Evolutionary conservation across 2,888 invertebrate genomes (phyloP).

Genomic region (Lasioglossum calceatum): DNA sequence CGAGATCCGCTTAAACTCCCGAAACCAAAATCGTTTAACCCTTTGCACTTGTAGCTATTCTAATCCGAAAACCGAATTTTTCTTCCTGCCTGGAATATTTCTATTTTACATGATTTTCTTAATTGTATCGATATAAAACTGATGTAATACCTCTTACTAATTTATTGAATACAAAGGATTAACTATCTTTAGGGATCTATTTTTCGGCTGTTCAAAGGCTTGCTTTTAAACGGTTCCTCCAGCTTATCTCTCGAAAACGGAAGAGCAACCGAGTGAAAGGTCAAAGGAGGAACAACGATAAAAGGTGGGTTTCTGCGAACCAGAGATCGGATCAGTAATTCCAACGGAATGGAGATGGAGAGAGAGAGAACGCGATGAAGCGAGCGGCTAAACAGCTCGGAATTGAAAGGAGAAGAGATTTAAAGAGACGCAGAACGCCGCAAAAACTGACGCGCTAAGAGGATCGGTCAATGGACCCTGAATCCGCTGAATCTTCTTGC

Average conservation of each 20-base stretch:
- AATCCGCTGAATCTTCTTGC: constrained; percentile 45
- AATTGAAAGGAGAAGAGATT: constrained; percentile 45
- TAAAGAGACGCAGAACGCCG: constrained; percentile 28
- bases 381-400: constrained; percentile 26
- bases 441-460: constrained; percentile 52
- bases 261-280: constrained; percentile 14
- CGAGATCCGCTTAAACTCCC: background rate
- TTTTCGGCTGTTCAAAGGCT: constrained; percentile 11
- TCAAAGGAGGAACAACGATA: constrained; percentile 18
- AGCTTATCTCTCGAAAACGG: background rate
- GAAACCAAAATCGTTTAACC: background rate
- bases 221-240: background rate
- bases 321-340: constrained; percentile 37
- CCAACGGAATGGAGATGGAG: background rate
- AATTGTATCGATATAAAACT: no score
- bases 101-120: no score
- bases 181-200: background rate
- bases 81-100: no score
- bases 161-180: no score
- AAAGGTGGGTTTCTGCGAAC: constrained; percentile 45
- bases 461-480: constrained; percentile 73
- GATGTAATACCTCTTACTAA: no score
- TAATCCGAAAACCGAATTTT: no score
- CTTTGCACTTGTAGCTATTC: no score
- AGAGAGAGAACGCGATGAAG: background rate